Base-by-base conservation (phyloP, 1,140 invertebrate species). In the Drosophila neocordata region DNA sequence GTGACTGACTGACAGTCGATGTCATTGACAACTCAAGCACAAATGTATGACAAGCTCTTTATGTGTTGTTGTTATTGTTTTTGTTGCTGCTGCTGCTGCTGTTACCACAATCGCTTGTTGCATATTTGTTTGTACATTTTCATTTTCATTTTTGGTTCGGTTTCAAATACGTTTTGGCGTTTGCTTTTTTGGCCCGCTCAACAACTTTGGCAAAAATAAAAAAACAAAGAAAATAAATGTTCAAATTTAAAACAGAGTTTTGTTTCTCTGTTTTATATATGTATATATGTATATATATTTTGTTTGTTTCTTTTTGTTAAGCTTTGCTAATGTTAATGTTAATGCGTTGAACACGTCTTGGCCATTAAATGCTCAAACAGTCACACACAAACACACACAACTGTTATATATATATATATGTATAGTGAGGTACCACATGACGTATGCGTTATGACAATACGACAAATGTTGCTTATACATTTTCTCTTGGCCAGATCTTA, bases 331-430 rank as follows among this genome's bases (percentile, higher is more conserved):
- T 48, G 41, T 48, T 80, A 85, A 87, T 76, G 81, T 78, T 85
- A 85, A 85, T 85, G 82, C 84, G 82, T 78, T 72, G 79, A 87
- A 87, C 82, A 85, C 82, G 82, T 85, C 82, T 87, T 82, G 82
- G 82, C 82, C 82, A 85, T 85, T 85, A 85, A 75, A 63, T 63
- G 65, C 35, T 18, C 34, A 51, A 13, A 59, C 15, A 69, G 53
- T 60, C 62, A 60, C 41, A 69, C 53, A 59, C 55, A 53, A 9
- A 41, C 31, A 58, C 37, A 41, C n/a, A 60, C 53, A 34, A 8
- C 18, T 31, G 22, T 41, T 15, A 55, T 24, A 27, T 0, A 44
- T 7, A 44, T 5, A 44, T 2, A 20, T 2, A 48, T 7, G 4
- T 9, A 11, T 7, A 44, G 52, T 44, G 53, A 51, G 74, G 52